Conservation (phyloP, 1,140 invertebrate species). For the Aphidius gifuensis region DNA sequence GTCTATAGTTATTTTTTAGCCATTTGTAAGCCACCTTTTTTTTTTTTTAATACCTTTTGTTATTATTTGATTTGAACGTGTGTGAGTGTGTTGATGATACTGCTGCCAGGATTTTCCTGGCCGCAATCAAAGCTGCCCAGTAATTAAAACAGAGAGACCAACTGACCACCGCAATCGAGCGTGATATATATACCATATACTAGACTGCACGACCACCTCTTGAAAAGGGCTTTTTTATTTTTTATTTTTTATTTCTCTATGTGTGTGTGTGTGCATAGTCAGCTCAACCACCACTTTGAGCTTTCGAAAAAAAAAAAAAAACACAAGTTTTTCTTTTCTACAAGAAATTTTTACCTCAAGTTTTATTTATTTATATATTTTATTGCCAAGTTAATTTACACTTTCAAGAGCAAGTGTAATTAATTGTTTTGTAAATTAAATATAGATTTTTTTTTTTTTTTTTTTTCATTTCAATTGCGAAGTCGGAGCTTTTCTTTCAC, state of each 20-base stretch:
- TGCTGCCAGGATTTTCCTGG: conserved; percentile 5
- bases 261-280: conserved; percentile 7
- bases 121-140: conserved; percentile 28
- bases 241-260: background rate
- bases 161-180: conserved; percentile 26
- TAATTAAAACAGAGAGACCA: conserved; percentile 27
- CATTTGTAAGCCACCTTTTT: too few species aligned
- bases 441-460: conserved; percentile 5
- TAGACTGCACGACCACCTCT: conserved; percentile 17
- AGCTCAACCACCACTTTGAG: background rate
- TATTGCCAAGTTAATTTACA: too few species aligned
- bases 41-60: too few species aligned
- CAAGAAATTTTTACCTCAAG: too few species aligned
- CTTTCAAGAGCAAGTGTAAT: background rate
- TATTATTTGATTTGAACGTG: background rate
- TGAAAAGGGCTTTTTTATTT: conserved; percentile 14
- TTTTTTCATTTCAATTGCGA: background rate
- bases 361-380: too few species aligned
- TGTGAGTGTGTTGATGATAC: background rate
- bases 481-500: too few species aligned
- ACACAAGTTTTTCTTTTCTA: too few species aligned
- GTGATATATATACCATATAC: conserved; percentile 5
- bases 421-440: conserved; percentile 3
- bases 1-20: too few species aligned
- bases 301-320: too few species aligned